A percentile compares a stretch with the other conserved stretches of the same genome.
These are phyloP conservation scores for Harpalus rufipes DNA, from an alignment of 2,888 invertebrate species.

Conservation along the genomic window DNA sequence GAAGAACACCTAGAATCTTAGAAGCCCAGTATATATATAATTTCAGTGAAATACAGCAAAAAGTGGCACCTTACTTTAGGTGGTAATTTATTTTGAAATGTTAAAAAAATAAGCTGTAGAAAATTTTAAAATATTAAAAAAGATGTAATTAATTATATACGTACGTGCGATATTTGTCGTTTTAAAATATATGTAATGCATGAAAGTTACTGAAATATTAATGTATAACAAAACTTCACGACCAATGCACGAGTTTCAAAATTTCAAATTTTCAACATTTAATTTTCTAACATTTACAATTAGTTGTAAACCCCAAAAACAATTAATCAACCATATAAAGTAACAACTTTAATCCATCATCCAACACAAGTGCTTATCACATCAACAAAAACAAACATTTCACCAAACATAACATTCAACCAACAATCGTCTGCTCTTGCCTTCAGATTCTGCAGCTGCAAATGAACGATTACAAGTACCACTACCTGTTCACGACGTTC, in stretches of 20 bases:
- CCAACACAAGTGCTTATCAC: neutral
- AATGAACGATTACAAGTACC: constrained; percentile 92
- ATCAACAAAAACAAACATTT: constrained; percentile 12
- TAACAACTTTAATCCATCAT: neutral
- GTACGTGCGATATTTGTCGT: no score
- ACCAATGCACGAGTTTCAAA: neutral
- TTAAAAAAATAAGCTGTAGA: no score
- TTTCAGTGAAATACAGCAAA: no score
- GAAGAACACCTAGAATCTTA: no score
- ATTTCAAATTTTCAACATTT: neutral
- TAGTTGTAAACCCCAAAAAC: neutral
- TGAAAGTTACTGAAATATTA: neutral
- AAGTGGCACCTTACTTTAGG: no score
- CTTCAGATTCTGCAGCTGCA: constrained; percentile 87
- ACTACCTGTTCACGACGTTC: constrained; percentile 89
- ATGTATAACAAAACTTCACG: neutral
- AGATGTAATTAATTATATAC: no score
- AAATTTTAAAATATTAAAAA: neutral
- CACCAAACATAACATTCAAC: neutral
- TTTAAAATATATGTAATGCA: no score
- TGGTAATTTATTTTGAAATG: no score
- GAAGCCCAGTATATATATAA: no score
- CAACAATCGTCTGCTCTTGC: constrained; percentile 64
- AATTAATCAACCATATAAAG: constrained; percentile 3
- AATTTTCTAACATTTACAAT: neutral